phyloP scores from a whole-genome alignment of 2,113 vertebrate species.

The Spilogale gracilis region DNA sequence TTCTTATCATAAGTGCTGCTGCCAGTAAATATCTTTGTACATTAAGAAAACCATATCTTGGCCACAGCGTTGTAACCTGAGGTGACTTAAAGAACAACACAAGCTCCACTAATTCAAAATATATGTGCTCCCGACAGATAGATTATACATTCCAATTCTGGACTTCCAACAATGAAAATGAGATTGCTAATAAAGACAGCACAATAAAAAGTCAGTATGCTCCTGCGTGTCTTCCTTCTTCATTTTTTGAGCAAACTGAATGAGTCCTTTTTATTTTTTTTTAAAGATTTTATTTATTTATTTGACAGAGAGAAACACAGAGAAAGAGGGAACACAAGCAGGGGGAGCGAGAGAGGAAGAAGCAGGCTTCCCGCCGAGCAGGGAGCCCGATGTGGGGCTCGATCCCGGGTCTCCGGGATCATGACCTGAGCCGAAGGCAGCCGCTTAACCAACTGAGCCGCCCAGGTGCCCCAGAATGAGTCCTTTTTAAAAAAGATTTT shows the following conservation, averaged over 20 bases:
- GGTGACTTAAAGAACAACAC: neutral
- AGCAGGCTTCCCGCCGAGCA: too few species aligned
- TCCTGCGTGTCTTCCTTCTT: neutral
- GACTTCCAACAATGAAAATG: neutral
- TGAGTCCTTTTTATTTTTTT: neutral
- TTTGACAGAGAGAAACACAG: too few species aligned
- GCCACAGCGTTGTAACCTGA: neutral
- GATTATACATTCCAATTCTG: neutral
- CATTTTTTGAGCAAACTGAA: neutral
- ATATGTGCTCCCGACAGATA: neutral
- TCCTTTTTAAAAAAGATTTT: too few species aligned
- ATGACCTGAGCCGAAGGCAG: too few species aligned
- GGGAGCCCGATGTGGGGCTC: too few species aligned
- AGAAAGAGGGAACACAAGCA: too few species aligned
- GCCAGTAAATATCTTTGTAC: neutral
- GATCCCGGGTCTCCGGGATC: too few species aligned
- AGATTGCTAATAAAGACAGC: neutral
- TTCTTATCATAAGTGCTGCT: neutral
- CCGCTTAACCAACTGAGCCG: too few species aligned
- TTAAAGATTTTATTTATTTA: too few species aligned
- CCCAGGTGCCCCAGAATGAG: neutral
- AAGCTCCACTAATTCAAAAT: neutral
- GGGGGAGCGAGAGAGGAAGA: too few species aligned
- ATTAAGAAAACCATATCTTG: conserved; percentile 25
- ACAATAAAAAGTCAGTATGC: neutral